Evolutionary conservation across 2,113 vertebrate species (phyloP).

Genomic region (Eudyptes chrysolophus): DNA sequence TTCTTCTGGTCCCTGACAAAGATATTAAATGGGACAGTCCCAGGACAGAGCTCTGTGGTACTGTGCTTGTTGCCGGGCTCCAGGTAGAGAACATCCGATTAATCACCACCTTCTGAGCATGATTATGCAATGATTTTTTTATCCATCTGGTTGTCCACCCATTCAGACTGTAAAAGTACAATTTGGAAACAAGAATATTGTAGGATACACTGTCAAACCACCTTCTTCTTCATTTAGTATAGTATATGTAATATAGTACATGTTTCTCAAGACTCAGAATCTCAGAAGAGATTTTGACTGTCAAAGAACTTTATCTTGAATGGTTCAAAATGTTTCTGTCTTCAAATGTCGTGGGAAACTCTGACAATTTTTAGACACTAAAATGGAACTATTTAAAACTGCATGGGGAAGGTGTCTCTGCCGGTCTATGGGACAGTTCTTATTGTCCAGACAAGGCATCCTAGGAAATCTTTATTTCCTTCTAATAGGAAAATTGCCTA

Average conservation of each 20-base stretch:
- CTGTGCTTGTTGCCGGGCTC: neutral
- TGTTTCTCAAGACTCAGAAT: neutral
- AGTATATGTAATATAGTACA: neutral
- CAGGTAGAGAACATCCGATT: neutral
- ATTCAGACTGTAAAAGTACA: neutral
- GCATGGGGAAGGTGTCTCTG: neutral
- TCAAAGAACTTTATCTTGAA: neutral
- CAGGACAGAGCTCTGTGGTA: neutral
- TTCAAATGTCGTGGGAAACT: neutral
- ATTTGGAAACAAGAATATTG: neutral
- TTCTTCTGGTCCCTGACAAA: neutral
- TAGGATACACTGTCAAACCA: neutral
- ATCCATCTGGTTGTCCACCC: accelerated
- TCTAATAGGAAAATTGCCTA: too few species aligned
- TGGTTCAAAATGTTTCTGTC: neutral
- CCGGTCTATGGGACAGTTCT: neutral
- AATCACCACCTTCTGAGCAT: neutral
- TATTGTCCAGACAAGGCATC: neutral
- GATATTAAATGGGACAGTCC: neutral
- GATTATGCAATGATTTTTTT: neutral
- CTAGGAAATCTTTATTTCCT: neutral
- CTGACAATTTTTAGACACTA: neutral
- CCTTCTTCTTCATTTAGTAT: neutral
- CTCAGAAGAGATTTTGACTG: neutral
- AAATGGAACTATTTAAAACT: neutral